A percentile compares a stretch with the other conserved stretches of the same genome.
Evolutionary conservation across 2,888 invertebrate genomes (phyloP).

Genomic region (Cosmia trapezina): DNA sequence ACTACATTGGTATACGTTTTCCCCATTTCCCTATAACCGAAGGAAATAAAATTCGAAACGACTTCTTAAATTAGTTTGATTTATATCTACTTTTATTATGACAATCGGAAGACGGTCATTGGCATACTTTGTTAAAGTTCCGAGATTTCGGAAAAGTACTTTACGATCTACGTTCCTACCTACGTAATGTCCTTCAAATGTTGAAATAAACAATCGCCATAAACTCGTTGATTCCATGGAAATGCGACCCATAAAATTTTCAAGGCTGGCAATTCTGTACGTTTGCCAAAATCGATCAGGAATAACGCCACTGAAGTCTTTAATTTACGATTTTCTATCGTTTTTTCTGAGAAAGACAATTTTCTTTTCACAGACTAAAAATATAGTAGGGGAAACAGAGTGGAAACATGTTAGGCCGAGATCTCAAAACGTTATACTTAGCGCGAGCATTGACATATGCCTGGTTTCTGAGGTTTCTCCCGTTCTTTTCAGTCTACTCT

Average conservation of each 20-base stretch:
- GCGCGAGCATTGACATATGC: no score
- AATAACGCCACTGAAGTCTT: constrained; percentile 28
- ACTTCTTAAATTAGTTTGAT: constrained; percentile 31
- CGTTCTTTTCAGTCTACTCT: no score
- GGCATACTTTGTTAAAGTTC: constrained; percentile 13
- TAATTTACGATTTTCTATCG: constrained; percentile 40
- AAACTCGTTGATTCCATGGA: constrained; percentile 46
- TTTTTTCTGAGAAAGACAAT: constrained; percentile 12
- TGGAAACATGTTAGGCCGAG: neutral
- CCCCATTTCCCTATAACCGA: constrained; percentile 23
- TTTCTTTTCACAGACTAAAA: constrained; percentile 21
- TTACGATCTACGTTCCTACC: constrained; percentile 26
- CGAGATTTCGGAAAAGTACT: constrained; percentile 35
- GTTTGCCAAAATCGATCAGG: constrained; percentile 68
- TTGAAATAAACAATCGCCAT: constrained; percentile 47
- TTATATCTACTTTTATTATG: constrained; percentile 36
- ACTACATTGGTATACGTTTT: constrained; percentile 30
- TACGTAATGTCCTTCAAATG: constrained; percentile 44
- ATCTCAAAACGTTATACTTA: no score
- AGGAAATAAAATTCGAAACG: constrained; percentile 41
- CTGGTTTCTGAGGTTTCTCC: no score
- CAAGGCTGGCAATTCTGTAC: constrained; percentile 67
- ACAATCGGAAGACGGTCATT: constrained; percentile 39
- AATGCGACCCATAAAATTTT: constrained; percentile 66
- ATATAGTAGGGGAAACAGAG: neutral